A percentile compares a stretch with the other conserved stretches of the same genome.
Evolutionary conservation across 2,113 vertebrate species (phyloP).

Genomic region (Crotalus viridis): DNA sequence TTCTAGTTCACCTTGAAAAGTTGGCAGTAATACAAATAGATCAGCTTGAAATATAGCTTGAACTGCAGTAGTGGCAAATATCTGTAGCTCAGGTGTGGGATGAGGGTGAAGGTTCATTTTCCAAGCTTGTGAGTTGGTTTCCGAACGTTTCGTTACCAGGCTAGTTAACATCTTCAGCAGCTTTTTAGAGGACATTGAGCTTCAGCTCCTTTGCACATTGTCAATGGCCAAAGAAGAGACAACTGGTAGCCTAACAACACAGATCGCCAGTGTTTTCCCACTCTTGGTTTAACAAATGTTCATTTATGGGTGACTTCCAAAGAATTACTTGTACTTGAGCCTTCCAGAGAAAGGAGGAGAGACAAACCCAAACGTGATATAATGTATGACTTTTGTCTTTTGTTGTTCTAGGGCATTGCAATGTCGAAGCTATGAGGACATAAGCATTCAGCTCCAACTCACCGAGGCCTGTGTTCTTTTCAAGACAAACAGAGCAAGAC

Average conservation of each 20-base stretch:
- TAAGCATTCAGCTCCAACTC: background rate
- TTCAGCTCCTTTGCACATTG: background rate
- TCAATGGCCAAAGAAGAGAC: background rate
- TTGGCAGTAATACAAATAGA: background rate
- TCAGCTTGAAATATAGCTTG: background rate
- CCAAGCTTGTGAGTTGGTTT: too few relatives aligned
- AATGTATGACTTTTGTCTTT: background rate
- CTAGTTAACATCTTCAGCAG: background rate
- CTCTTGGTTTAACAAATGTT: background rate
- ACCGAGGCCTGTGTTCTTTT: background rate
- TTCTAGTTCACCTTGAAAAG: background rate
- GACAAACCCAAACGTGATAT: background rate
- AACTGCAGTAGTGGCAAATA: too few relatives aligned
- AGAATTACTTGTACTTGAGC: background rate
- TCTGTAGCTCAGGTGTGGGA: too few relatives aligned
- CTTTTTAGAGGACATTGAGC: background rate
- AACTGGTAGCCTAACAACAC: background rate
- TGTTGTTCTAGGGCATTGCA: background rate
- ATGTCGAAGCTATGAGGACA: background rate
- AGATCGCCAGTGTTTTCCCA: background rate
- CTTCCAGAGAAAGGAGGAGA: background rate
- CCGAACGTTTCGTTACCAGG: too few relatives aligned
- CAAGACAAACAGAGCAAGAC: constrained; percentile 1
- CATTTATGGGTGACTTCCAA: background rate
- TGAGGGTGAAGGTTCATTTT: too few relatives aligned